Percentiles rank a stretch among this genome's conserved stretches.
Conservation (phyloP, 2,113 vertebrate species). For the Syrmaticus mikado region DNA sequence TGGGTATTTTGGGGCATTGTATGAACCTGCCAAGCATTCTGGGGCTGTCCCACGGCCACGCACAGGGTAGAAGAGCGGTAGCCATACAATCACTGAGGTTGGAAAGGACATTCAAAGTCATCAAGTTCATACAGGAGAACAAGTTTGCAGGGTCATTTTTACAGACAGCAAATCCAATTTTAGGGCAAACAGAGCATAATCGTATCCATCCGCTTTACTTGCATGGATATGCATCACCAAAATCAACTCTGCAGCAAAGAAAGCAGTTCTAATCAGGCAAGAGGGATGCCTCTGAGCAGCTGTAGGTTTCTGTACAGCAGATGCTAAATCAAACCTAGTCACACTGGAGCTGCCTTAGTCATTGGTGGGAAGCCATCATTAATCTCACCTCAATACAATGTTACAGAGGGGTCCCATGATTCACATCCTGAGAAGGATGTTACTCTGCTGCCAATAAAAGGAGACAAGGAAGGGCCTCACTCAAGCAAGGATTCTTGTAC, state of each 20-base stretch:
- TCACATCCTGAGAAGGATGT: not conserved
- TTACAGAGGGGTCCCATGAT: not conserved
- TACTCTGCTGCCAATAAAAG: not conserved
- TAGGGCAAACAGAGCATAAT: not conserved
- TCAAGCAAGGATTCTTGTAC: not conserved
- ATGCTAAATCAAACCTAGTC: not conserved
- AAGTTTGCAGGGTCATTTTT: not conserved
- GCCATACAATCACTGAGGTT: not conserved
- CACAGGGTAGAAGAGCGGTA: not conserved
- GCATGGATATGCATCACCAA: rapidly evolving
- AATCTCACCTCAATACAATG: not conserved
- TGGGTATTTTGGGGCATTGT: not conserved
- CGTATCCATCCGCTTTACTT: rapidly evolving
- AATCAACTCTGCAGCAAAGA: not conserved
- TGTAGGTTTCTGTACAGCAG: not conserved
- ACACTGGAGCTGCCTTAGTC: not conserved
- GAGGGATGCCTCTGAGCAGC: not conserved
- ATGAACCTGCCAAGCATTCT: rapidly evolving
- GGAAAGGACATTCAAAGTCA: not conserved
- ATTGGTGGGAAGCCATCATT: not conserved
- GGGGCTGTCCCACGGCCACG: rapidly evolving
- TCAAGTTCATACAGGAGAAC: rapidly evolving
- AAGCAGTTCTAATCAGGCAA: not conserved
- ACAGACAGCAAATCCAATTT: not conserved
- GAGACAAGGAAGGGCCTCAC: not conserved